Conservation (phyloP, 1,140 invertebrate genomes). For the Yoshiicerus persimilis region DNA sequence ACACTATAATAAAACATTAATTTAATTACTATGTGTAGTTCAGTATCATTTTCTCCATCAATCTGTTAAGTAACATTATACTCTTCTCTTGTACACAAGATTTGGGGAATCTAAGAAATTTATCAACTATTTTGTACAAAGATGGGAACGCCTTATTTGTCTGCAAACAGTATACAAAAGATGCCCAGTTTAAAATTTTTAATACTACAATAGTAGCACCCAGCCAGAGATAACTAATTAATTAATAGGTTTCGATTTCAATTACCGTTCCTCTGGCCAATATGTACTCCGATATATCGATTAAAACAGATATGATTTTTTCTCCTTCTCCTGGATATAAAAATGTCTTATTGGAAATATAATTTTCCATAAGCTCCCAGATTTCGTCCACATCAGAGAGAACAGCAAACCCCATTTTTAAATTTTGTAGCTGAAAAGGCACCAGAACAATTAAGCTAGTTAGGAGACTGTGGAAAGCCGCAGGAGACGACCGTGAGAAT, state of each 20-base stretch:
- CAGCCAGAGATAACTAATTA: too few relatives aligned
- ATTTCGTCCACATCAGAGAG: slow-evolving; percentile 9
- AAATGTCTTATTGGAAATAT: slow-evolving; percentile 23
- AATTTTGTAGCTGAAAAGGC: slow-evolving; percentile 36
- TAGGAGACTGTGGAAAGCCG: not conserved
- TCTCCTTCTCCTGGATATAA: slow-evolving; percentile 46
- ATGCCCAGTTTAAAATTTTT: not conserved
- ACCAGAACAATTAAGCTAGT: not conserved
- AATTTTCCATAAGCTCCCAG: not conserved
- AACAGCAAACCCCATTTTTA: slow-evolving; percentile 40
- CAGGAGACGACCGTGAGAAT: too few relatives aligned
- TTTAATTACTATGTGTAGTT: slow-evolving; percentile 26
- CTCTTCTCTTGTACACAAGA: slow-evolving; percentile 28
- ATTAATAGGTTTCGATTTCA: too few relatives aligned
- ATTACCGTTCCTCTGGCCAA: slow-evolving; percentile 31
- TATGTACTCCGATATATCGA: slow-evolving; percentile 34
- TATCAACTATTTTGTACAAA: slow-evolving; percentile 22
- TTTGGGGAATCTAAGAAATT: slow-evolving; percentile 28
- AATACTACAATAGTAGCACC: not conserved
- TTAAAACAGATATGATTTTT: slow-evolving; percentile 37
- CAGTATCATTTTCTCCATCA: slow-evolving; percentile 3
- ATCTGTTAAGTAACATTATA: not conserved
- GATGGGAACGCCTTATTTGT: slow-evolving; percentile 1
- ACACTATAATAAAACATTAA: not conserved
- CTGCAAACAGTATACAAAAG: slow-evolving; percentile 25